Percentiles rank a stretch among this genome's conserved stretches.
Conservation (phyloP, 1,140 invertebrate species). For the Micrasema minimum region DNA sequence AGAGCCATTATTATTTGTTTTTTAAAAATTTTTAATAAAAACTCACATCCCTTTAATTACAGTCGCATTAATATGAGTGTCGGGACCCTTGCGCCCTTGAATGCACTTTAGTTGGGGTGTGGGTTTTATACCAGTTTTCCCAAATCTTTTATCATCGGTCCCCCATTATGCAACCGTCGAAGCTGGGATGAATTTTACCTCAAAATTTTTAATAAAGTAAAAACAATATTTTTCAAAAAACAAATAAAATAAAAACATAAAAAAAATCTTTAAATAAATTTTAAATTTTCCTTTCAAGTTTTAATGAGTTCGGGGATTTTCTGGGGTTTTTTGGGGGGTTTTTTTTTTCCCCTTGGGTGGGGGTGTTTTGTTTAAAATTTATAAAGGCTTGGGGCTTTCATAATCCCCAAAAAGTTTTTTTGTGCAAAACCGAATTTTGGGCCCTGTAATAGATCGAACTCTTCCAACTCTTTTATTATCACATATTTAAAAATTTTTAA, state of each 20-base stretch:
- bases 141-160: slow-evolving; percentile 79
- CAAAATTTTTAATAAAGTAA: slow-evolving; percentile 2
- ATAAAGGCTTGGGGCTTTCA: slow-evolving; percentile 75
- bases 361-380: slow-evolving; percentile 66
- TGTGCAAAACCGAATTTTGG: slow-evolving; percentile 73
- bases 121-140: slow-evolving; percentile 91
- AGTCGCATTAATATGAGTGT: slow-evolving; percentile 61
- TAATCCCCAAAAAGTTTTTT: slow-evolving; percentile 75
- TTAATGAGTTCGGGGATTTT: too few relatives aligned
- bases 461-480: slow-evolving; percentile 76
- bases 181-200: slow-evolving; percentile 89
- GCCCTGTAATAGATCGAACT: slow-evolving; percentile 78
- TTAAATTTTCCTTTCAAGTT: too few relatives aligned
- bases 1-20: too few relatives aligned
- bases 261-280: too few relatives aligned
- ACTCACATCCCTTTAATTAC: slow-evolving; percentile 61
- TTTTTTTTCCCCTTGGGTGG: slow-evolving; percentile 64
- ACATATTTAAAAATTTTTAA: slow-evolving; percentile 78
- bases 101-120: slow-evolving; percentile 87
- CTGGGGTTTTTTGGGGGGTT: too few relatives aligned
- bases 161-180: slow-evolving; percentile 88
- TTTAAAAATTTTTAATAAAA: too few relatives aligned
- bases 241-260: too few relatives aligned
- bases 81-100: slow-evolving; percentile 75
- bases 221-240: too few relatives aligned